Percentiles rank a stretch among this genome's conserved stretches.
phyloP scores from a whole-genome alignment of 2,797 vertebrate species.

The Ficedula albicollis region DNA sequence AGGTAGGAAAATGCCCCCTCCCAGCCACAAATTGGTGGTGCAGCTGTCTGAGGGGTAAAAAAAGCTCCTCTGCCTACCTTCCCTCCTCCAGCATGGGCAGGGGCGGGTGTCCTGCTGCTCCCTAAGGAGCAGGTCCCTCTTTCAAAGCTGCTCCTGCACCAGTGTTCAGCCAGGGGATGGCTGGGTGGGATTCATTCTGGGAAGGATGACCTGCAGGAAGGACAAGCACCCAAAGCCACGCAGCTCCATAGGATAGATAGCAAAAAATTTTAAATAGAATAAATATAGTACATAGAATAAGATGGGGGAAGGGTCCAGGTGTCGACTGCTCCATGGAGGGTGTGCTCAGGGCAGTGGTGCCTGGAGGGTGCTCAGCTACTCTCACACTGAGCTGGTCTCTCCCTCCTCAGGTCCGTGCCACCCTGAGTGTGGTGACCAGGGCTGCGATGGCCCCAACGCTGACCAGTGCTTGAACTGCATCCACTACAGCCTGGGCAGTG shows the following conservation, averaged over 20 bases:
- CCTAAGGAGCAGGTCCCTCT: neutral
- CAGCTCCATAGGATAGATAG: neutral
- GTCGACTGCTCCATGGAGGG: neutral
- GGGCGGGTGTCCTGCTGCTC: neutral
- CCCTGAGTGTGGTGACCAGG: slow-evolving; percentile 86
- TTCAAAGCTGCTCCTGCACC: neutral
- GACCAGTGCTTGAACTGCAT: slow-evolving; percentile 91
- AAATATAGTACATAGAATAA: fast-evolving
- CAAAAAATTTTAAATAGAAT: neutral
- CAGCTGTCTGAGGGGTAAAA: slow-evolving; percentile 22
- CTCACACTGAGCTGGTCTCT: fast-evolving
- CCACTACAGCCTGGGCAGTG: slow-evolving; percentile 87
- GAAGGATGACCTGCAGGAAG: neutral
- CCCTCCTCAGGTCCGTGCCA: slow-evolving; percentile 80
- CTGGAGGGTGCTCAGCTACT: neutral
- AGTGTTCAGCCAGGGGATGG: neutral
- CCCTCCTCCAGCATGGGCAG: neutral
- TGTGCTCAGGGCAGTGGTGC: neutral
- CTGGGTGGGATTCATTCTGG: fast-evolving
- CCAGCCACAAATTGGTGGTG: slow-evolving; percentile 52
- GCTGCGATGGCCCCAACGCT: slow-evolving; percentile 83
- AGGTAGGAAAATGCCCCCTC: neutral
- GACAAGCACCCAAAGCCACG: fast-evolving
- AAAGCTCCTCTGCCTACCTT: slow-evolving; percentile 41
- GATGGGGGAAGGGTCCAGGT: neutral